These are phyloP conservation scores for Cosmia trapezina DNA, from an alignment of 2,888 invertebrate species.

Conservation along the genomic window DNA sequence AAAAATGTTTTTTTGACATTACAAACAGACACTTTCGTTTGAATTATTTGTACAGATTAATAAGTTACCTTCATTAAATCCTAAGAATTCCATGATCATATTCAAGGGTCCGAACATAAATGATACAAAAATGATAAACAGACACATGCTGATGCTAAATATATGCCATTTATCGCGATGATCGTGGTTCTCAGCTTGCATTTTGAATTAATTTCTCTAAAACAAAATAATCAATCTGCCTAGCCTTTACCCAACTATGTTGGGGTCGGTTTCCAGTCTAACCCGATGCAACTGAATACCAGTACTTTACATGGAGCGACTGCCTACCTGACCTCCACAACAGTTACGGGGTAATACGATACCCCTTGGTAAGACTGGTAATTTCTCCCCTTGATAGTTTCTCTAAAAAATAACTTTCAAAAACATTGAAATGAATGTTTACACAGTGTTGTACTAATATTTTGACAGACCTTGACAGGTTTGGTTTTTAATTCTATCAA, in stretches of 20 bases:
- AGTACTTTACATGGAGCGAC: background rate
- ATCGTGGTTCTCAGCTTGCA: background rate
- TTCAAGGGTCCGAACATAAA: slow-evolving; percentile 13
- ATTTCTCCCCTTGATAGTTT: background rate
- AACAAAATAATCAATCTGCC: background rate
- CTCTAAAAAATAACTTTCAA: background rate
- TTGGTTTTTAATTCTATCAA: background rate
- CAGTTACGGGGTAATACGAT: background rate
- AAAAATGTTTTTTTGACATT: too few relatives aligned
- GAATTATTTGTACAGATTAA: too few relatives aligned
- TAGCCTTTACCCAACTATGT: background rate
- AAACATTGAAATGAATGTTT: background rate
- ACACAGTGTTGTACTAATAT: background rate
- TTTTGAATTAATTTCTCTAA: background rate
- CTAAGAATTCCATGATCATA: background rate
- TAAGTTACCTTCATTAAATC: slow-evolving; percentile 17
- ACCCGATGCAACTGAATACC: too few relatives aligned
- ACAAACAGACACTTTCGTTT: too few relatives aligned
- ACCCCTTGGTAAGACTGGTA: background rate
- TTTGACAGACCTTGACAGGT: background rate
- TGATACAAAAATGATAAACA: background rate
- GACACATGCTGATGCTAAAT: background rate
- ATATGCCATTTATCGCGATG: background rate
- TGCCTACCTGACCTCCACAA: background rate
- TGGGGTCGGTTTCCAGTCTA: background rate